Conservation (phyloP, 2,888 invertebrate genomes). For the Andricus curvator region DNA sequence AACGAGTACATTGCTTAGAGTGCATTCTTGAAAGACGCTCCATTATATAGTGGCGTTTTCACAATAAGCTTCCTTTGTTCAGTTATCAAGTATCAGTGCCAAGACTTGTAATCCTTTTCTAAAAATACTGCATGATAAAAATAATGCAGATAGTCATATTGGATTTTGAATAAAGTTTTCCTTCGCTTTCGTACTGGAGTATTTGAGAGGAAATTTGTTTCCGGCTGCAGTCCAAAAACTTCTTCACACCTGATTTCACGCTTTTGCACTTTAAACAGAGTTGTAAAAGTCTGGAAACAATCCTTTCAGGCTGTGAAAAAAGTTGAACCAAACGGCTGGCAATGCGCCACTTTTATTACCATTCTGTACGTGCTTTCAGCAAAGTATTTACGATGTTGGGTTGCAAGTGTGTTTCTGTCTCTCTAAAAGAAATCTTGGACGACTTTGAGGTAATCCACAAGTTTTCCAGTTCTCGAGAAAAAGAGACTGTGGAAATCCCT, state of each 20-base stretch:
- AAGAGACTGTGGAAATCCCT: slow-evolving; percentile 4
- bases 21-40: neutral
- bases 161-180: too few species aligned
- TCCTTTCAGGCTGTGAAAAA: slow-evolving; percentile 18
- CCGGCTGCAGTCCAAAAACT: neutral
- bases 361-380: slow-evolving; percentile 10
- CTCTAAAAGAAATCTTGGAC: slow-evolving; percentile 11
- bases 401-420: neutral
- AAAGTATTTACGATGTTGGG: slow-evolving; percentile 24
- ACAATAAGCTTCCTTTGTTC: neutral
- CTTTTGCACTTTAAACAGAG: slow-evolving; percentile 4
- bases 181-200: too few species aligned
- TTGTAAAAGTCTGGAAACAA: slow-evolving; percentile 8
- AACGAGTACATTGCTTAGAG: neutral
- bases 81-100: neutral
- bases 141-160: too few species aligned
- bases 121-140: too few species aligned
- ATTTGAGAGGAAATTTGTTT: neutral
- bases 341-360: slow-evolving; percentile 28
- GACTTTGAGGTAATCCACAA: slow-evolving; percentile 33
- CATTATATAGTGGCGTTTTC: neutral
- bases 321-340: slow-evolving; percentile 9
- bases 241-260: neutral
- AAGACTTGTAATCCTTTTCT: too few species aligned
- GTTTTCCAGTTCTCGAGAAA: slow-evolving; percentile 15